phyloP scores from a whole-genome alignment of 2,888 invertebrate species.

The Drosophila conformis region DNA sequence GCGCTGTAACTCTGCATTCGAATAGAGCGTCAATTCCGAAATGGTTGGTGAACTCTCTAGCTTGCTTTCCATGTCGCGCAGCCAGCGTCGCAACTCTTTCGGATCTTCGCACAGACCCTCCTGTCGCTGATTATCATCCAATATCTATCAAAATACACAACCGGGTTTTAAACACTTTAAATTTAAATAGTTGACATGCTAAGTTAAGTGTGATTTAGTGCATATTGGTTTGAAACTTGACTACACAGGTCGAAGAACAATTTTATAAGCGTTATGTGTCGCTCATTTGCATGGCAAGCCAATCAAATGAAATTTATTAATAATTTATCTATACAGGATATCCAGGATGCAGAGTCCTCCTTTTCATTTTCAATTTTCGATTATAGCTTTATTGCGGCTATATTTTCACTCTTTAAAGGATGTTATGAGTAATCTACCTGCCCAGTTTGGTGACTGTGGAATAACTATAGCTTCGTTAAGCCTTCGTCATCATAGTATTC shows the following conservation, averaged over 20 bases:
- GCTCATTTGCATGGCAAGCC: constrained; percentile 46
- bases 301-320: constrained; percentile 71
- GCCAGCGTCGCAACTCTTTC: constrained; percentile 91
- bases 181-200: background rate
- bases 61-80: constrained; percentile 93
- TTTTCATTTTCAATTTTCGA: too few species aligned
- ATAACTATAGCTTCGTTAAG: background rate
- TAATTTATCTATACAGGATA: constrained; percentile 56
- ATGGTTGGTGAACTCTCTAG: constrained; percentile 90
- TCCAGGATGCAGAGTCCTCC: too few species aligned
- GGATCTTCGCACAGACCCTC: constrained; percentile 83
- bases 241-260: background rate
- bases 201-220: background rate
- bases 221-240: background rate
- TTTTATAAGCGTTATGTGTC: constrained; percentile 42
- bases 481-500: background rate
- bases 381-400: too few species aligned
- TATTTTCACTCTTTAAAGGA: too few species aligned
- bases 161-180: too few species aligned
- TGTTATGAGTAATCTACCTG: too few species aligned
- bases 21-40: constrained; percentile 89
- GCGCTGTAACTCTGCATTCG: constrained; percentile 90
- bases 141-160: constrained; percentile 61
- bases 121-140: constrained; percentile 79
- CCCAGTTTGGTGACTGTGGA: background rate